phyloP scores from a whole-genome alignment of 2,113 vertebrate genomes.

The Nesogale talazaci region DNA sequence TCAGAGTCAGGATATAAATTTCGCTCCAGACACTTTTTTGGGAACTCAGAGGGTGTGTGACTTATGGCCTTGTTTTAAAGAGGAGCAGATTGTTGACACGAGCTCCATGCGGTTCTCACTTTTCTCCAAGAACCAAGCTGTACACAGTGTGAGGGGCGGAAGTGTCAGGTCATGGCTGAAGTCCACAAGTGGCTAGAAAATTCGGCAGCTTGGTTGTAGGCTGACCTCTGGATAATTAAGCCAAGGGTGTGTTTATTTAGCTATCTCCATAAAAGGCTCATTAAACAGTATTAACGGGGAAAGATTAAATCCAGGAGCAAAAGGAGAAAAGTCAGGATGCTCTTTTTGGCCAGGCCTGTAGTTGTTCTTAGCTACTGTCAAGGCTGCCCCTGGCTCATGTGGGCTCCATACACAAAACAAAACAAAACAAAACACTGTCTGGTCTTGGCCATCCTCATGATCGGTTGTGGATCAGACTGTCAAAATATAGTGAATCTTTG shows the following conservation, averaged over 20 bases:
- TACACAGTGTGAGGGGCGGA: neutral
- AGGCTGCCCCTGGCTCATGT: neutral
- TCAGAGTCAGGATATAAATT: slow-evolving; percentile 60
- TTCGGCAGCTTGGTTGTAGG: neutral
- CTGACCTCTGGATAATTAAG: slow-evolving; percentile 48
- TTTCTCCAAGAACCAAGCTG: slow-evolving; percentile 45
- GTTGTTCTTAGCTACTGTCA: neutral
- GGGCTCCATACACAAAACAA: neutral
- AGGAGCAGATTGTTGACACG: slow-evolving; percentile 62
- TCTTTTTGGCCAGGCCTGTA: neutral
- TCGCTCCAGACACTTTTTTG: slow-evolving; percentile 73
- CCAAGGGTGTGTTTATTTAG: slow-evolving; percentile 48
- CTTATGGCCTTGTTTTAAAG: slow-evolving; percentile 69
- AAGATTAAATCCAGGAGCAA: neutral
- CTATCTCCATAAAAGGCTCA: slow-evolving; percentile 40
- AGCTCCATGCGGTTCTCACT: slow-evolving; percentile 3
- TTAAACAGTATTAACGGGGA: slow-evolving; percentile 38
- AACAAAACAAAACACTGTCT: neutral
- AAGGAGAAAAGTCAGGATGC: neutral
- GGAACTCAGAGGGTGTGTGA: slow-evolving; percentile 60
- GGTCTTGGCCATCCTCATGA: neutral
- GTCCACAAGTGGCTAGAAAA: slow-evolving; percentile 28
- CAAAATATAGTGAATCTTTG: neutral
- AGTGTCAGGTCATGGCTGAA: slow-evolving; percentile 23
- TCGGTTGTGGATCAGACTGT: neutral